phyloP scores from a whole-genome alignment of 1,140 invertebrate genomes.

The Drosophila takahashii region DNA sequence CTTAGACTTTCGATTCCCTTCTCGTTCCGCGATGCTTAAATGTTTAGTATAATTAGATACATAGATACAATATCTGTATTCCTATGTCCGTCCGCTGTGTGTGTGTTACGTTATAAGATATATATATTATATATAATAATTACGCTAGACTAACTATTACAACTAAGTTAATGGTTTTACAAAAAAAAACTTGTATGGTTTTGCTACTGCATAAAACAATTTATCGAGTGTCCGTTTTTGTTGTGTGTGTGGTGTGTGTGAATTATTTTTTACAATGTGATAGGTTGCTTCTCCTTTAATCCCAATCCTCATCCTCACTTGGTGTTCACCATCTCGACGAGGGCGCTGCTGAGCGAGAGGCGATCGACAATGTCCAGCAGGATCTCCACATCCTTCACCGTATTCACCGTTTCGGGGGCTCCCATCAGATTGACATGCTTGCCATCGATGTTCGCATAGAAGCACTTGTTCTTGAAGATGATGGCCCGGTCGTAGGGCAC shows the following conservation, averaged over 20 bases:
- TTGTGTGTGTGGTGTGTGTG: constrained; percentile 9
- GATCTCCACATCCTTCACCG: constrained; percentile 75
- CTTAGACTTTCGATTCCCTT: too few relatives aligned
- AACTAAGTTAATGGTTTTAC: constrained; percentile 72
- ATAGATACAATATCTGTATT: constrained; percentile 38
- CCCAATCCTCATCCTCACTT: constrained; percentile 36
- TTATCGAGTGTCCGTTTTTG: constrained; percentile 27
- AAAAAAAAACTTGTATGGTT: constrained; percentile 56
- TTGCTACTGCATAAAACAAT: constrained; percentile 40
- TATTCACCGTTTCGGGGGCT: constrained; percentile 61
- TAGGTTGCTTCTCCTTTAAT: neutral
- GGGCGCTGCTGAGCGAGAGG: constrained; percentile 52
- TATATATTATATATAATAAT: constrained; percentile 39
- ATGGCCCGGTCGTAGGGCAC: constrained; percentile 82
- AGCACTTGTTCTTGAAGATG: constrained; percentile 84
- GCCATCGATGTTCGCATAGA: constrained; percentile 81
- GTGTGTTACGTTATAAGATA: constrained; percentile 28
- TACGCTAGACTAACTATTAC: constrained; percentile 72
- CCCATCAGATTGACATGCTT: constrained; percentile 82
- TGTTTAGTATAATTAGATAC: constrained; percentile 15
- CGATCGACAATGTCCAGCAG: constrained; percentile 78
- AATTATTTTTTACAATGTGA: constrained; percentile 38
- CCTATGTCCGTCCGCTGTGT: constrained; percentile 27
- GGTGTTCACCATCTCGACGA: constrained; percentile 73
- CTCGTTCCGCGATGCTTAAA: neutral